Conservation (phyloP, 2,797 vertebrate genomes). For the Paramormyrops hopkinsi region DNA sequence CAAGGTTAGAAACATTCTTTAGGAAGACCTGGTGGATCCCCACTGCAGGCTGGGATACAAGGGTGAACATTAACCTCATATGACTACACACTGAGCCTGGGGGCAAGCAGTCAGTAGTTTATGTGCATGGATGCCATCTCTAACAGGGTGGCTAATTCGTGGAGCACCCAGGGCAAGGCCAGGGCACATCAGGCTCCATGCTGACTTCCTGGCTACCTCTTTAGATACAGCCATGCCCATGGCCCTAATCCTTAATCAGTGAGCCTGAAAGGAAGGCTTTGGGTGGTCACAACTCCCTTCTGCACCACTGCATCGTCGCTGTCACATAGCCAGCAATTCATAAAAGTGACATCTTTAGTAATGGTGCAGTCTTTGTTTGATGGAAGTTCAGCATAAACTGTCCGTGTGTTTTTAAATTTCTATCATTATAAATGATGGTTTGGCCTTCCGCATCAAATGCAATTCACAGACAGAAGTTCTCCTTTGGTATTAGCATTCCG, state of each 20-base stretch:
- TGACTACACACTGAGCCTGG: neutral
- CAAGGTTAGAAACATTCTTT: neutral
- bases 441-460: neutral
- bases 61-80: neutral
- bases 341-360: neutral
- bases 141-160: neutral
- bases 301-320: neutral
- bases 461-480: neutral
- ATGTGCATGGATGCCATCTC: neutral
- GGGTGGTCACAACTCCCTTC: constrained; percentile 26
- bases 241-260: constrained; percentile 51
- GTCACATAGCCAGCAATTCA: neutral
- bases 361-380: neutral
- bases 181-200: neutral
- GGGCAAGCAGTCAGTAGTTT: neutral
- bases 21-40: neutral
- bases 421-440: neutral
- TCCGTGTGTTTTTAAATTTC: neutral
- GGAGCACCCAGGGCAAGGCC: neutral
- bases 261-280: constrained; percentile 38
- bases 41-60: neutral
- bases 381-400: neutral
- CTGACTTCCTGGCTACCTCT: neutral
- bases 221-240: neutral
- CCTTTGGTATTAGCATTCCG: neutral